phyloP scores from a whole-genome alignment of 1,140 invertebrate species.

The Holcopasites calliopsidis region DNA sequence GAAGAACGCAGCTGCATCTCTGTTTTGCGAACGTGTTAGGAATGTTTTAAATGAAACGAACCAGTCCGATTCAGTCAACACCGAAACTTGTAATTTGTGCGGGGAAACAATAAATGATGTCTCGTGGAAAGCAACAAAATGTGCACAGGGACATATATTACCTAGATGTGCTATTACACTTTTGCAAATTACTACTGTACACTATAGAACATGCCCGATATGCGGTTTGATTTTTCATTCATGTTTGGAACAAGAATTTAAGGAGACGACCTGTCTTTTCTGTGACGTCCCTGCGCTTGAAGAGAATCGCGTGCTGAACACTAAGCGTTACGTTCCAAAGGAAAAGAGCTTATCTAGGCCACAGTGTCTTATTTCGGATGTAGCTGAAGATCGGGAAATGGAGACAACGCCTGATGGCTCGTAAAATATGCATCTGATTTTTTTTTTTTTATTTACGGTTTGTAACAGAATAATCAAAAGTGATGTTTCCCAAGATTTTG shows the following conservation, averaged over 20 bases:
- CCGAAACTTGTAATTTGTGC: slow-evolving; percentile 71
- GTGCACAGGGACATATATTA: slow-evolving; percentile 71
- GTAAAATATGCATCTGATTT: background rate
- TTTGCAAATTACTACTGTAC: slow-evolving; percentile 68
- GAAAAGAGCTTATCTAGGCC: slow-evolving; percentile 68
- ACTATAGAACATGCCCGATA: slow-evolving; percentile 69
- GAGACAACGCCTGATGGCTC: slow-evolving; percentile 6
- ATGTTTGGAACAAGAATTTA: slow-evolving; percentile 63
- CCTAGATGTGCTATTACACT: slow-evolving; percentile 73
- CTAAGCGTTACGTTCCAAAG: slow-evolving; percentile 21
- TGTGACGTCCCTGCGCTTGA: slow-evolving; percentile 71
- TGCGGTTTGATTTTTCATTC: slow-evolving; percentile 74
- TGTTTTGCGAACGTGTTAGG: slow-evolving; percentile 38
- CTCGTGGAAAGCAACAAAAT: slow-evolving; percentile 63
- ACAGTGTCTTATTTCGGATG: background rate
- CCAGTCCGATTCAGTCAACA: slow-evolving; percentile 32
- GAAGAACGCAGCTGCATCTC: slow-evolving; percentile 50
- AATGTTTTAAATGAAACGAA: slow-evolving; percentile 50
- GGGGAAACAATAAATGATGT: slow-evolving; percentile 61
- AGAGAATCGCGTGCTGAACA: slow-evolving; percentile 57
- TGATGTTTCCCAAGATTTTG: too few relatives aligned
- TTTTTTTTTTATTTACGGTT: background rate
- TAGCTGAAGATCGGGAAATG: slow-evolving; percentile 4
- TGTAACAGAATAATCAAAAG: background rate
- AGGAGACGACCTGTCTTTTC: slow-evolving; percentile 70